phyloP scores from a whole-genome alignment of 2,113 vertebrate species.

The Pachycephala philippinensis region DNA sequence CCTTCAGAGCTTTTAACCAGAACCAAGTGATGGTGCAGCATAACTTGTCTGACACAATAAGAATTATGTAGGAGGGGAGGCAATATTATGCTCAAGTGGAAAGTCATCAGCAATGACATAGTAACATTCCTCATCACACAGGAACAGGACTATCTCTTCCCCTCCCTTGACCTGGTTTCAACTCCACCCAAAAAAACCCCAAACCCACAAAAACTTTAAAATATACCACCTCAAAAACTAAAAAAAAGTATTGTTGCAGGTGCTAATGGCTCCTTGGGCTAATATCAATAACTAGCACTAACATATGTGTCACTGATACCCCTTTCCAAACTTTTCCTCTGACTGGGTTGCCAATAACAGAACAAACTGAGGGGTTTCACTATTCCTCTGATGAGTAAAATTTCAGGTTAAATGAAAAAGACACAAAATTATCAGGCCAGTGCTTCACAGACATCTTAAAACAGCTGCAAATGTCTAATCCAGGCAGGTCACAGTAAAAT shows the following conservation, averaged over 20 bases:
- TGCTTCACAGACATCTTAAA: background rate
- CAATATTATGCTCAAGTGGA: background rate
- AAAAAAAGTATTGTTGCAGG: background rate
- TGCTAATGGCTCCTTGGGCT: background rate
- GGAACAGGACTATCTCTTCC: background rate
- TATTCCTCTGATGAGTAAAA: background rate
- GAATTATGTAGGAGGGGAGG: background rate
- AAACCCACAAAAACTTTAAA: background rate
- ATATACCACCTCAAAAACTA: background rate
- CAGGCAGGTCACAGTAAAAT: background rate
- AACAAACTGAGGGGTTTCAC: background rate
- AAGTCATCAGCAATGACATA: background rate
- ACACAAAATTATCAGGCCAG: background rate
- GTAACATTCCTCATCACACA: background rate
- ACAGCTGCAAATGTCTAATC: background rate
- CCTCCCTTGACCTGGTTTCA: background rate
- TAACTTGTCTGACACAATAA: background rate
- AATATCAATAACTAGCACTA: background rate
- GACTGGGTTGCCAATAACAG: background rate
- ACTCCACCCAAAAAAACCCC: background rate
- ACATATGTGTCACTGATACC: background rate
- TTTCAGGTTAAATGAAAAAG: background rate
- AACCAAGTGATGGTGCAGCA: background rate
- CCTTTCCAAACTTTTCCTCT: background rate
- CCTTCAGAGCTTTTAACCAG: background rate